Percentiles rank a stretch among this genome's conserved stretches.
Evolutionary conservation across 2,888 invertebrate species (phyloP).

Genomic region (Neoaliturus tenellus): DNA sequence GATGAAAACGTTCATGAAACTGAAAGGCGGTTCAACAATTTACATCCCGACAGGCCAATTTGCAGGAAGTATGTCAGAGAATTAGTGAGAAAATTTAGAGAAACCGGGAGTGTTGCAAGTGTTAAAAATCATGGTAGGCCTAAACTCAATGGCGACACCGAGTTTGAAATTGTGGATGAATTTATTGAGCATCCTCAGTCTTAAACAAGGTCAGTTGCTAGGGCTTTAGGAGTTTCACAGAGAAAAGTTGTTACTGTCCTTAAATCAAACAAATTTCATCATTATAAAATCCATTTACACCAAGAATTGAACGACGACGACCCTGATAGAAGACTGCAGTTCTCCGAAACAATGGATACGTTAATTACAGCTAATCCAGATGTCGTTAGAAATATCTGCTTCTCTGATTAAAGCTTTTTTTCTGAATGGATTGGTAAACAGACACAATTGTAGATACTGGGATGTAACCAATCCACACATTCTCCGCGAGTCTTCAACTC

Average conservation of each 20-base stretch:
- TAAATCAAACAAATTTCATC: constrained; percentile 17
- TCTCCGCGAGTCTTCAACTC: background rate
- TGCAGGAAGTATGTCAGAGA: background rate
- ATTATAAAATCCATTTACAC: background rate
- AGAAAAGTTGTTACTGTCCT: background rate
- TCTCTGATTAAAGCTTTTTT: background rate
- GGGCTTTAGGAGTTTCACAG: constrained; percentile 8
- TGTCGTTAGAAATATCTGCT: background rate
- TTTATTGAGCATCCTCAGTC: constrained; percentile 6
- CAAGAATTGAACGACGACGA: constrained; percentile 14
- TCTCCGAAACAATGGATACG: background rate
- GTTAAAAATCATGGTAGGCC: constrained; percentile 7
- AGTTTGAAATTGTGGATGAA: constrained; percentile 1
- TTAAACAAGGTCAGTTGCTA: constrained; percentile 9
- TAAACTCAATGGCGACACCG: background rate
- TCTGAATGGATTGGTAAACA: constrained; percentile 3
- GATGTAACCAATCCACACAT: constrained; percentile 19
- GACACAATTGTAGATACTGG: constrained; percentile 29
- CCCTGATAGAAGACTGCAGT: constrained; percentile 17
- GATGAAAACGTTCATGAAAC: background rate
- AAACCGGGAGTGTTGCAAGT: background rate
- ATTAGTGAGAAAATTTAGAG: background rate
- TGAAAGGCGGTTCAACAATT: background rate
- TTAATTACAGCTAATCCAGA: background rate
- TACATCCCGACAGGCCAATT: constrained; percentile 4